Evolutionary conservation across 2,113 vertebrate genomes (phyloP), one percentile per base, ranked within the genome.

Genomic region (Hypocryptadius cinnamomeus): DNA sequence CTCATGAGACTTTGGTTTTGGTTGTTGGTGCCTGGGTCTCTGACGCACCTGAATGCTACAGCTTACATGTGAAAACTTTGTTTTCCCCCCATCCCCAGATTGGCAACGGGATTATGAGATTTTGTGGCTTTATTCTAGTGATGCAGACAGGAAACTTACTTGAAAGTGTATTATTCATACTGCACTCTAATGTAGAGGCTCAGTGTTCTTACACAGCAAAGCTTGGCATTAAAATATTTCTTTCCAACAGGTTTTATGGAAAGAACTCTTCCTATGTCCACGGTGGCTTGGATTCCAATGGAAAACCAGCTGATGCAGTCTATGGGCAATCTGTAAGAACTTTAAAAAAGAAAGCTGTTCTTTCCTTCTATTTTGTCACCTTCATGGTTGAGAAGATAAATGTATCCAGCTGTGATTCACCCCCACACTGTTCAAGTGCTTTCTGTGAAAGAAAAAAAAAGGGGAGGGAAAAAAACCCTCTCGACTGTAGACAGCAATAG

Each of bases 251-350:
- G 97, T 99, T 99, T 96, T 99, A 99, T 96, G 99, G 99, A 27
- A 99, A 99, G 97, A 99, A 99, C 96, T 99, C 99, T 15, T 99
- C 99, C 35, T 99, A 99, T 54, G 99, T 99, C 31, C 99, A 99
- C 11, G 99, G 99, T 37, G 99, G 99, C 35, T 91, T 99, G 97
- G 99, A 99, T 97, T 98, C 97, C 83, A 99, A 98, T 80, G 99
- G 99, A 91, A 99, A 99, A 97, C 99, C 99, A n/a, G 98, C 96
- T 15, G 99, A 99, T 12, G 99, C 99, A 0, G 99, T 99, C 61
- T 99, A 99, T 21, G 99, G 99, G 66, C 99, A 99, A 70, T 98
- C 99, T 85, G 99, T 99, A 97, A 98, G 98, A 95, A 56, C 50
- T 85, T 87, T 2, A 2, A 60, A 74, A 90, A 89, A 81, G 5